These are phyloP conservation scores for Channallabes apus DNA, from an alignment of 2,797 vertebrate species.

Conservation along the genomic window DNA sequence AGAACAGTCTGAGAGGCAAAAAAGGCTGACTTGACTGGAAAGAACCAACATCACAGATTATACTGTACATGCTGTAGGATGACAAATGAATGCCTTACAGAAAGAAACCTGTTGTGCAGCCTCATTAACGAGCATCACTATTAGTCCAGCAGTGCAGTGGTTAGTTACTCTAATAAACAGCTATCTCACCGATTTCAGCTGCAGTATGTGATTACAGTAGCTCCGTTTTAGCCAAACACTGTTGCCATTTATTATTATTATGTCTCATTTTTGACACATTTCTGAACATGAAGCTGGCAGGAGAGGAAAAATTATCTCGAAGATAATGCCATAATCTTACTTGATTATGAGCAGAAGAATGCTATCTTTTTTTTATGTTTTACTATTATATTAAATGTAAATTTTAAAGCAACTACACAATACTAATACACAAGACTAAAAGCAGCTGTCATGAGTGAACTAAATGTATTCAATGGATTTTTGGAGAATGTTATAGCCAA, in stretches of 20 bases:
- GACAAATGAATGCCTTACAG: constrained; percentile 14
- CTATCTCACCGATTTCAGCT: constrained; percentile 12
- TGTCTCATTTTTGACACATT: neutral
- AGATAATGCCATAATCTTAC: neutral
- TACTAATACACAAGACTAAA: too few species aligned
- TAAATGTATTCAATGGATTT: too few species aligned
- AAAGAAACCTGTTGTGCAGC: constrained; percentile 4
- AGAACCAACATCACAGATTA: constrained; percentile 4
- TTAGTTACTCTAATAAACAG: constrained; percentile 29
- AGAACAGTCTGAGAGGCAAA: neutral
- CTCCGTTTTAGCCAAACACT: constrained; percentile 13
- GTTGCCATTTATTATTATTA: constrained; percentile 25
- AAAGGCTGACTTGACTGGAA: neutral
- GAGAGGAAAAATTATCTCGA: neutral
- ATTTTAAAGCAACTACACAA: neutral
- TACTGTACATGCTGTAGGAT: neutral
- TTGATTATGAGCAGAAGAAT: neutral
- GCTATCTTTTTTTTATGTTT: neutral
- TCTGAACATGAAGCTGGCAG: neutral
- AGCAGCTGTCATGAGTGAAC: too few species aligned
- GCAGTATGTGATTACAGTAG: neutral
- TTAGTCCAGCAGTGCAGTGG: constrained; percentile 24
- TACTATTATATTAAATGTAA: too few species aligned
- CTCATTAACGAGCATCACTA: constrained; percentile 25
- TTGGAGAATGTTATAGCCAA: too few species aligned